A percentile compares a stretch with the other conserved stretches of the same genome.
phyloP scores from a whole-genome alignment of 2,797 vertebrate species.

The Numenius phaeopus region DNA sequence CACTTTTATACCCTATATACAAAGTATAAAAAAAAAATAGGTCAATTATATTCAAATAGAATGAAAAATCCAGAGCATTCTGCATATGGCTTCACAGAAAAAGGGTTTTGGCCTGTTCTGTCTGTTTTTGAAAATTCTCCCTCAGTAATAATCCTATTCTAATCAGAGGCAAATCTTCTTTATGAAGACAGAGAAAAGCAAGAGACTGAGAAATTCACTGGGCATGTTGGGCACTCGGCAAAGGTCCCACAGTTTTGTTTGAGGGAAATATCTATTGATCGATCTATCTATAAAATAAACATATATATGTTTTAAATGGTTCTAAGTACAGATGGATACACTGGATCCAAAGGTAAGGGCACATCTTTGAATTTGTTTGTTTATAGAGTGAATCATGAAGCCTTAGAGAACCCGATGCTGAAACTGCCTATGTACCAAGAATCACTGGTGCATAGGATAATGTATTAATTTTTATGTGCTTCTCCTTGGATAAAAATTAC shows the following conservation, averaged over 20 bases:
- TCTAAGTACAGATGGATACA: neutral
- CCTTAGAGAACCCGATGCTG: neutral
- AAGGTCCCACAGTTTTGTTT: neutral
- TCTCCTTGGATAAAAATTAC: neutral
- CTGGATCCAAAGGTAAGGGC: neutral
- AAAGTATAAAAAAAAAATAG: neutral
- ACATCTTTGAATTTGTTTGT: neutral
- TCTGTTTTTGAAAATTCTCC: neutral
- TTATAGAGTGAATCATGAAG: neutral
- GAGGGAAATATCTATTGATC: neutral
- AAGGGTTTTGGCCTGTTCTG: neutral
- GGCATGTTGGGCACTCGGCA: neutral
- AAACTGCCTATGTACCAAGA: neutral
- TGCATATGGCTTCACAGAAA: neutral
- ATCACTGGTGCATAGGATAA: neutral
- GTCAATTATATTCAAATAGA: accelerated
- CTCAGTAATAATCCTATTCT: neutral
- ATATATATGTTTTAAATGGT: neutral
- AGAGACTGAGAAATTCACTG: neutral
- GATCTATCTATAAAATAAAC: neutral
- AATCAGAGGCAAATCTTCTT: neutral
- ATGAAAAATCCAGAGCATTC: neutral
- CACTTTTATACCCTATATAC: neutral
- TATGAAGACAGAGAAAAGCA: neutral
- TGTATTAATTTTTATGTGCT: neutral